Evolutionary conservation across 2,797 vertebrate species (phyloP).

Genomic region (Apogon hyalosoma): DNA sequence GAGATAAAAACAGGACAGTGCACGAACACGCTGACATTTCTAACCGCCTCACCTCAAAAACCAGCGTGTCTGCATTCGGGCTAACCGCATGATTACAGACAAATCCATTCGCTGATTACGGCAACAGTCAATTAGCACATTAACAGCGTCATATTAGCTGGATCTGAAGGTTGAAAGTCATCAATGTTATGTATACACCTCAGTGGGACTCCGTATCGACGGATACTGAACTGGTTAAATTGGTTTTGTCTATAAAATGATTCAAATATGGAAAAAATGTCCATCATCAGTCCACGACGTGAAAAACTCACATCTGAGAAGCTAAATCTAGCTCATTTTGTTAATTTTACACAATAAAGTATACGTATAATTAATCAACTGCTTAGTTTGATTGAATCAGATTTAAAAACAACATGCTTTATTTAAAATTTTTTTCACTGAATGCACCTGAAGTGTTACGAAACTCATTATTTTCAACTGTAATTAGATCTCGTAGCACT

Average conservation of each 20-base stretch:
- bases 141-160: slow-evolving; percentile 10
- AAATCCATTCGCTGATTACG: slow-evolving; percentile 25
- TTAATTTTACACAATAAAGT: no score
- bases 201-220: background rate
- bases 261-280: no score
- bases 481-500: no score
- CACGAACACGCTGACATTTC: slow-evolving; percentile 3
- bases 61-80: slow-evolving; percentile 16
- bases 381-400: no score
- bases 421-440: no score
- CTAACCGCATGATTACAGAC: slow-evolving; percentile 16
- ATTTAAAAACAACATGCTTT: no score
- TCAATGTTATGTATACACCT: slow-evolving; percentile 2
- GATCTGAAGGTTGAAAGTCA: slow-evolving; percentile 19
- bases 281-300: no score
- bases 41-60: slow-evolving; percentile 4
- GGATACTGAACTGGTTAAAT: background rate
- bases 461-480: no score
- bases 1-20: slow-evolving; percentile 19
- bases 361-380: no score
- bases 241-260: background rate
- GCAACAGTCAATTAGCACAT: slow-evolving; percentile 3
- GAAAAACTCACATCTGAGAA: no score
- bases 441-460: no score
- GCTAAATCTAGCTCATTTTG: no score